Evolutionary conservation across 2,888 invertebrate species (phyloP), one percentile per base, ranked within the genome.

Genomic region (Erebia ligea): DNA sequence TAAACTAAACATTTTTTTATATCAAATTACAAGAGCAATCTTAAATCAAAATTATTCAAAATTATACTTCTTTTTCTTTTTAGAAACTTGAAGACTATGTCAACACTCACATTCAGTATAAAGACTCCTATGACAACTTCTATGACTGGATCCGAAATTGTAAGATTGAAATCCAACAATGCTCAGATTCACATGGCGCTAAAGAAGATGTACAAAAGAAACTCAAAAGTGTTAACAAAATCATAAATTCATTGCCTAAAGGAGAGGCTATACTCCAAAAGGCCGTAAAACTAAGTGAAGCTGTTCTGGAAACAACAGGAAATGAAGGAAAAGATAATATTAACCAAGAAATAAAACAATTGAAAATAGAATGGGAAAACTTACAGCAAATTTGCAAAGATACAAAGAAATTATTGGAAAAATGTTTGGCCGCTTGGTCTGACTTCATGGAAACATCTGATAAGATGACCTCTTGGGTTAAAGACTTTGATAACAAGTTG

Each of bases 131-230:
- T 78, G 96, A 97, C 80, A 96, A 96, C 79, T 96, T 97, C 70
- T 95, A 96, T 70, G 98, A 98, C 78, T 98, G 97, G 97, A 94
- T 98, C 34, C 94, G 97, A 42, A 96, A 96, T 80, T 95, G 96
- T 17, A 95, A 97, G 81, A 94, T 97, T n/a, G 96, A 97, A 76
- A 95, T 98, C 42, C 98, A 98, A 81, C 96, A 97, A 78, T 96
- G 96, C 77, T 96, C 97, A 3, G 98, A 98, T 84, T 96, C 97
- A 0, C 98, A 98, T 82, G 98, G 98, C 3, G 98, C 98, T 82
- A 96, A 97, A 77, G 95, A 96, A 65, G 95, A 95, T 68, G 96
- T 97, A 0, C 94, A 96, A 70, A 95, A 96, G 78, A 97, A 98
- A 83, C 95, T 97, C 45, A 95, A 95, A 64, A 96, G 95, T 80